Percentiles rank a stretch among this genome's conserved stretches.
Evolutionary conservation across 2,888 invertebrate species (phyloP).

Genomic region (Prenolepis imparis): DNA sequence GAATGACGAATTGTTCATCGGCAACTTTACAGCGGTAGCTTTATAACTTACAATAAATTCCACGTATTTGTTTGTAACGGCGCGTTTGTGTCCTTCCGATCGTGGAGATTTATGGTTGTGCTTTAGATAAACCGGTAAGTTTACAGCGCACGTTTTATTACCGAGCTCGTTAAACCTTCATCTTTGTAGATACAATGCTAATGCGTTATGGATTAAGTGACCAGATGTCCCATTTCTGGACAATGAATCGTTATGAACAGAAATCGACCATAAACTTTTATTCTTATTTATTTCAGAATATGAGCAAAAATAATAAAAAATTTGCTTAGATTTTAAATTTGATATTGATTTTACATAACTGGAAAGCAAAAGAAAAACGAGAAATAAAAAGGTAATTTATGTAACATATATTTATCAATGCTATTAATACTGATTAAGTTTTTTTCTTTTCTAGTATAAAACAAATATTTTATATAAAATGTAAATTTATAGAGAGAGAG

Average conservation of each 20-base stretch:
- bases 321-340: not conserved
- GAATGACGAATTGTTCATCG: constrained; percentile 45
- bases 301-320: not conserved
- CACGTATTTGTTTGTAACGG: constrained; percentile 70
- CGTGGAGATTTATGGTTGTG: constrained; percentile 64
- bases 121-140: constrained; percentile 59
- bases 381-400: not conserved
- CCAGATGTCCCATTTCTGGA: not conserved
- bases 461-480: not conserved
- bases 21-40: constrained; percentile 34
- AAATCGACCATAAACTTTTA: not conserved
- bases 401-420: not conserved
- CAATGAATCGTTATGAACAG: not conserved
- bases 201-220: constrained; percentile 45
- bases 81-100: constrained; percentile 59
- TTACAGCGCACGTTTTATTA: constrained; percentile 61
- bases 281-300: not conserved
- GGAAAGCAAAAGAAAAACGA: not conserved
- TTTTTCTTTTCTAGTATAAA: not conserved
- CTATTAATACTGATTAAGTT: not conserved
- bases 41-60: constrained; percentile 67
- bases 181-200: constrained; percentile 44
- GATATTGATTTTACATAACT: not conserved
- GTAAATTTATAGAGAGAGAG: not conserved
- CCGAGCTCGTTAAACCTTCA: constrained; percentile 62